Conservation (phyloP, 2,113 vertebrate genomes). For the Maylandia zebra region DNA sequence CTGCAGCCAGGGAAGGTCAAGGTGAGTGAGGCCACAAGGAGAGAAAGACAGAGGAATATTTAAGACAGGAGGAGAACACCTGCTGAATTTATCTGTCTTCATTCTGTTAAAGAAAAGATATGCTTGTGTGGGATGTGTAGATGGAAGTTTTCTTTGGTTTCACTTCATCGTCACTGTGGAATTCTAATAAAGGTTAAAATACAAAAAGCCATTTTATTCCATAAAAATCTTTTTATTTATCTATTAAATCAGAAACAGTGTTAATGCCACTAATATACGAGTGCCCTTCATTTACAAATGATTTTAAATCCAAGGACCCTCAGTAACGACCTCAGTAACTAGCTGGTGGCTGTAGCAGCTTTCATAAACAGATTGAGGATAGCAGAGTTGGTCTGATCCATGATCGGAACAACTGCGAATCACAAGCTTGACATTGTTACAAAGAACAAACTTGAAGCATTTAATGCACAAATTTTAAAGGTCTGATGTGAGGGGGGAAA, state of each 20-base stretch:
- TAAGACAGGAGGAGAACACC: constrained; percentile 30
- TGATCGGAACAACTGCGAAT: not conserved
- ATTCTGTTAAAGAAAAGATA: not conserved
- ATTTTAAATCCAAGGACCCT: not conserved
- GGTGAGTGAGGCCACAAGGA: constrained; percentile 27
- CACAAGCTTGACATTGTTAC: not conserved
- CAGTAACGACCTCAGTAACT: not conserved
- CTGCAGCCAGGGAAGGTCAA: constrained; percentile 46
- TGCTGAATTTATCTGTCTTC: constrained; percentile 7
- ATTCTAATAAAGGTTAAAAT: not conserved
- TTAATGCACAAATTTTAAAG: not conserved
- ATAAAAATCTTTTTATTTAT: not conserved
- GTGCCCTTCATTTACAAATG: not conserved
- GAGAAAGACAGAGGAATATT: not conserved
- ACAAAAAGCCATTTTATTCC: not conserved
- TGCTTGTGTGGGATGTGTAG: not conserved
- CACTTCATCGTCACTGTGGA: not conserved
- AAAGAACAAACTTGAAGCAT: not conserved
- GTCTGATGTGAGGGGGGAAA: rapidly evolving
- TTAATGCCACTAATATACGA: not conserved
- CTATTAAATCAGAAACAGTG: not conserved
- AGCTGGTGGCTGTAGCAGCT: not conserved
- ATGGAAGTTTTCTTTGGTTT: not conserved
- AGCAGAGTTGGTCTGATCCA: not conserved
- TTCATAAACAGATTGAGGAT: not conserved